phyloP scores from a whole-genome alignment of 2,797 vertebrate species.

The Falco cherrug region DNA sequence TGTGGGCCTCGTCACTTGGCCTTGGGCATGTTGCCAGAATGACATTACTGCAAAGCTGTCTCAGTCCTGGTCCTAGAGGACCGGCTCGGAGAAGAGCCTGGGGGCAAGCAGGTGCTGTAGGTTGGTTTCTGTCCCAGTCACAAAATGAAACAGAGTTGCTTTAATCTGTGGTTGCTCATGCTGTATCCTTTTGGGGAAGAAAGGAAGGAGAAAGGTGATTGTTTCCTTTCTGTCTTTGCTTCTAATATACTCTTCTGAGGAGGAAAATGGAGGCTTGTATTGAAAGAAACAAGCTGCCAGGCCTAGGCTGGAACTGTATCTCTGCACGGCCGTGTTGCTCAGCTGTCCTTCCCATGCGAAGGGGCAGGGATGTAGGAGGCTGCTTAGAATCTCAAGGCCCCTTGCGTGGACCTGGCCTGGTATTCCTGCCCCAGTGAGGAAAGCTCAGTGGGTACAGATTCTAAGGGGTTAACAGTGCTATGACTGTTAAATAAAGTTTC shows the following conservation, averaged over 20 bases:
- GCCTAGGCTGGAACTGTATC: background rate
- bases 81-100: background rate
- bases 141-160: background rate
- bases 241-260: background rate
- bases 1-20: background rate
- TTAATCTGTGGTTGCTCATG: background rate
- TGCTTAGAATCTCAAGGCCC: background rate
- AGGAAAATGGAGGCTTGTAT: background rate
- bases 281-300: background rate
- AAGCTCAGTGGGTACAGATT: background rate
- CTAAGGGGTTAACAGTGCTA: background rate
- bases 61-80: background rate
- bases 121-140: background rate
- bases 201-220: accelerated
- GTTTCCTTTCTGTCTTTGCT: background rate
- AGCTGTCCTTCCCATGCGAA: background rate
- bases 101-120: background rate
- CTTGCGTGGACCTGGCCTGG: background rate
- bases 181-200: background rate
- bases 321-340: background rate
- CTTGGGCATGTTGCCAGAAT: background rate
- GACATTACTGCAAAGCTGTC: background rate
- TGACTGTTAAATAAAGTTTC: background rate
- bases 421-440: background rate
- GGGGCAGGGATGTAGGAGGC: background rate